phyloP scores from a whole-genome alignment of 2,113 vertebrate genomes.

The Microtus oregoni region DNA sequence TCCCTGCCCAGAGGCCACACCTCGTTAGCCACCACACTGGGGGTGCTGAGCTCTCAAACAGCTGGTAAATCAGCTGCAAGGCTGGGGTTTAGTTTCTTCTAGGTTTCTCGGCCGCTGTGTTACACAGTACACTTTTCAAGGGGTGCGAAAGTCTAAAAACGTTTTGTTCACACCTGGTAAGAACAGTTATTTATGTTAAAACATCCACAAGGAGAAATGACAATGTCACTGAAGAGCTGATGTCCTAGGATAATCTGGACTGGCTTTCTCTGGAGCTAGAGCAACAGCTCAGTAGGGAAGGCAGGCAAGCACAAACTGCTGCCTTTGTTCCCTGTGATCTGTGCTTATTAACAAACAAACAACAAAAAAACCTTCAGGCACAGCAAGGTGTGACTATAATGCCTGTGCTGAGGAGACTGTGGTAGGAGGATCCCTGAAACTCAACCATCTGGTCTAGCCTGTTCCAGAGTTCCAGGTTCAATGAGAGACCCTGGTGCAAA shows the following conservation, averaged over 20 bases:
- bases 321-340: neutral
- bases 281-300: neutral
- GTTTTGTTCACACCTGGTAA: slow-evolving; percentile 45
- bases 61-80: neutral
- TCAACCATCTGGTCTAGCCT: neutral
- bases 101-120: slow-evolving; percentile 37
- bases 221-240: neutral
- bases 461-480: neutral
- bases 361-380: neutral
- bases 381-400: neutral
- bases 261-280: neutral
- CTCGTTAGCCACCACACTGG: slow-evolving; percentile 33
- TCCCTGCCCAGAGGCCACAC: neutral
- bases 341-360: neutral
- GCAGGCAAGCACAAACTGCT: neutral
- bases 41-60: slow-evolving; percentile 59
- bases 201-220: neutral
- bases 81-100: neutral
- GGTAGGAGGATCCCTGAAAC: neutral
- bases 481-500: neutral
- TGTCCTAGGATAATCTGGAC: neutral
- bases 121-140: slow-evolving; percentile 12
- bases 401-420: no score
- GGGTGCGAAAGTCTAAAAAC: slow-evolving; percentile 28
- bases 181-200: slow-evolving; percentile 22